Percentiles rank a stretch among this genome's conserved stretches.
phyloP scores from a whole-genome alignment of 2,113 vertebrate genomes.

The Chloropsis cyanopogon region DNA sequence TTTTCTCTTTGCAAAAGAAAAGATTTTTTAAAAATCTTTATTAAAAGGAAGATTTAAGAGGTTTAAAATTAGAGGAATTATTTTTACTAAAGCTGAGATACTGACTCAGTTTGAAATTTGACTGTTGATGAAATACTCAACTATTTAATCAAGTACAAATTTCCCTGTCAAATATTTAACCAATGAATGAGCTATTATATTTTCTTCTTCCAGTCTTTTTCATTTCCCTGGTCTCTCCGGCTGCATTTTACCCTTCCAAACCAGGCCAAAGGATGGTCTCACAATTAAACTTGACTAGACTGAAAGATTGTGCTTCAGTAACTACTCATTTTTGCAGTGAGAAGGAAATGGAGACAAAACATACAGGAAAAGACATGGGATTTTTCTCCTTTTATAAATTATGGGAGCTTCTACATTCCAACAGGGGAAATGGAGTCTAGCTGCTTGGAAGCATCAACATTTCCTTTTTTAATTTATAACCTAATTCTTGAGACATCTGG shows the following conservation, averaged over 20 bases:
- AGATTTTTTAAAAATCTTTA: too few species aligned
- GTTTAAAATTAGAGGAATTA: background rate
- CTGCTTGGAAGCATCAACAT: background rate
- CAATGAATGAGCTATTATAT: background rate
- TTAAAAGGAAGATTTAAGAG: background rate
- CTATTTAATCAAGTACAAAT: background rate
- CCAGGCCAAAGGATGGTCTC: background rate
- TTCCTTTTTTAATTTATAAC: background rate
- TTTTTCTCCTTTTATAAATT: background rate
- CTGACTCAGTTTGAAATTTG: background rate
- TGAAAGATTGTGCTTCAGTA: background rate
- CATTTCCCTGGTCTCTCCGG: background rate
- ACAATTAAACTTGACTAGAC: background rate
- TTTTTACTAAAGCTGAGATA: background rate
- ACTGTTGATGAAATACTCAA: background rate
- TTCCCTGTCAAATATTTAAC: fast-evolving
- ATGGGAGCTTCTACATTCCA: background rate
- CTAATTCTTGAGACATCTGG: background rate
- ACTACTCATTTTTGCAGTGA: background rate
- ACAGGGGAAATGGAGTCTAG: background rate
- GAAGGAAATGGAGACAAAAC: background rate
- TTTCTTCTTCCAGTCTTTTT: background rate
- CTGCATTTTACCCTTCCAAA: background rate
- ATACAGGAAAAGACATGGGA: background rate
- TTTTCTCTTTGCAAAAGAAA: background rate